Conservation (phyloP, 2,888 invertebrate species). For the Dryomyza anilis region DNA sequence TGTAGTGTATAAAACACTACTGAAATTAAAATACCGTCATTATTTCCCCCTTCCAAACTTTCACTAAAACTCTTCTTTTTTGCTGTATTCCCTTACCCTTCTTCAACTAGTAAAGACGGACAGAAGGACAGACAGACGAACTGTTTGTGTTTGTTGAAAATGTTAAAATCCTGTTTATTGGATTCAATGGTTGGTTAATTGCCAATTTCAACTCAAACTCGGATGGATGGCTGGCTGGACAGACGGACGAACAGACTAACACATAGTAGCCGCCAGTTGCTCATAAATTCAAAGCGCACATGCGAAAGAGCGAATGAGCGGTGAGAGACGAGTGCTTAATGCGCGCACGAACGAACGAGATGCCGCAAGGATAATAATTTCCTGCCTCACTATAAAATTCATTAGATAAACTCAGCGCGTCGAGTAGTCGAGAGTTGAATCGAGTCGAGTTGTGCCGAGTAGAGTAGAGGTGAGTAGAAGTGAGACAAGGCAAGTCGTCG, state of each 20-base stretch:
- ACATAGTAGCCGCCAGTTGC: background rate
- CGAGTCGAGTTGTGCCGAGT: no score
- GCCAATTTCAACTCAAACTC: conserved; percentile 53
- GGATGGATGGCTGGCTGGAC: background rate
- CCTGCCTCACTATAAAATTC: conserved; percentile 52
- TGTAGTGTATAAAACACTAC: no score
- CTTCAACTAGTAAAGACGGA: background rate
- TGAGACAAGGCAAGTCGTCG: background rate
- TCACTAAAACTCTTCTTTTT: background rate
- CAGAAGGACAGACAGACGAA: background rate
- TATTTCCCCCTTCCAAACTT: background rate
- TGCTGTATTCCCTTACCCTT: background rate
- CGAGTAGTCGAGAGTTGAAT: background rate
- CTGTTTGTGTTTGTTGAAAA: conserved; percentile 46
- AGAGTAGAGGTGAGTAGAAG: no score
- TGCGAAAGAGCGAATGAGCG: background rate
- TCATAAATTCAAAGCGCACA: background rate
- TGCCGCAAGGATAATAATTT: conserved; percentile 32
- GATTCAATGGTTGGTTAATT: conserved; percentile 60
- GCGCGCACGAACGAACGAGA: background rate
- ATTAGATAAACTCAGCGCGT: conserved; percentile 44
- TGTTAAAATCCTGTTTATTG: conserved; percentile 57
- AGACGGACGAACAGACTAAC: background rate
- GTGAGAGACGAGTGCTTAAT: background rate
- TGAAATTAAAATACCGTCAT: no score